Conservation (phyloP, 2,797 vertebrate genomes). For the Psittacula derbiana region DNA sequence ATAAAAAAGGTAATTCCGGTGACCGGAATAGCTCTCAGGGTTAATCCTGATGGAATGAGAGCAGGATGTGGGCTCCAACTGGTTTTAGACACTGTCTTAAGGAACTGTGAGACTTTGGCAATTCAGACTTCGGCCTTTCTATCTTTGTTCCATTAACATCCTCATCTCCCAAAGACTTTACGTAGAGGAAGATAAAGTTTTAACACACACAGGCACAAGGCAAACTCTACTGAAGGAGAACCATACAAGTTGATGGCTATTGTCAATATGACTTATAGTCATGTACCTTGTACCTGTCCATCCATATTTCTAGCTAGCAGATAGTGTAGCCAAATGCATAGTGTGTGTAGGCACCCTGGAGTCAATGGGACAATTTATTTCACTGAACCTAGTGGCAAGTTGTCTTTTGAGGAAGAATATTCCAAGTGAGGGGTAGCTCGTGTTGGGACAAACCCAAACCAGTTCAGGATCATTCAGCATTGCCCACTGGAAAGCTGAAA, state of each 20-base stretch:
- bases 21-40: not conserved
- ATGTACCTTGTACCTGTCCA: not conserved
- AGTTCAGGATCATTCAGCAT: not conserved
- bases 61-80: not conserved
- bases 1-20: not conserved
- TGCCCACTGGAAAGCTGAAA: not conserved
- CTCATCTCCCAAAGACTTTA: not conserved
- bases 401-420: not conserved
- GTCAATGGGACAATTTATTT: not conserved
- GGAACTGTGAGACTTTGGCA: not conserved
- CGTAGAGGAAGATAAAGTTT: not conserved
- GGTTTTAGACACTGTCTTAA: not conserved
- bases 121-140: not conserved
- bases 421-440: not conserved
- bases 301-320: not conserved
- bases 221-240: not conserved
- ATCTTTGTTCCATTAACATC: not conserved
- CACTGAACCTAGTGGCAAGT: not conserved
- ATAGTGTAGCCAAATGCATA: not conserved
- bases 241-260: not conserved
- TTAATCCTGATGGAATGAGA: not conserved
- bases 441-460: not conserved
- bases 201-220: not conserved
- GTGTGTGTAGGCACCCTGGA: not conserved
- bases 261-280: not conserved